These are phyloP conservation scores for Diorhabda elongata DNA, from an alignment of 1,140 invertebrate species.

Conservation along the genomic window DNA sequence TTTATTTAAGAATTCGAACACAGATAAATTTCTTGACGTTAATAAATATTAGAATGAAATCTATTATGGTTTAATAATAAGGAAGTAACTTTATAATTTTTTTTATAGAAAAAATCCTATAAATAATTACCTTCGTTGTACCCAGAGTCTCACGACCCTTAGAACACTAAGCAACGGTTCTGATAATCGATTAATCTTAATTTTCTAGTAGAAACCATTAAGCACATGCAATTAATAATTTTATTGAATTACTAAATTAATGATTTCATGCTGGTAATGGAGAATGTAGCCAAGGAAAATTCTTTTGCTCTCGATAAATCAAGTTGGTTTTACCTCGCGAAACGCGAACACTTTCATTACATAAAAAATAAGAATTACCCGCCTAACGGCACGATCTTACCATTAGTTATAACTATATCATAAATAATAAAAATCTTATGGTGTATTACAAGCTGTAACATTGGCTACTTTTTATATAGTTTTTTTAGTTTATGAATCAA, in stretches of 20 bases:
- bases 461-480: too few species aligned
- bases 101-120: neutral
- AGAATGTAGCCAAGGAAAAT: constrained; percentile 11
- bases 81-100: neutral
- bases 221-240: constrained; percentile 22
- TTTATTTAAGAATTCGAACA: too few species aligned
- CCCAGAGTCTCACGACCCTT: constrained; percentile 11
- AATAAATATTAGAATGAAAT: neutral
- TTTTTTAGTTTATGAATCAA: too few species aligned
- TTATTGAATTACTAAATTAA: constrained; percentile 21
- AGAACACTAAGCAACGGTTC: constrained; percentile 8
- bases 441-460: too few species aligned
- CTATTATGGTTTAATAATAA: neutral
- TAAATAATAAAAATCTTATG: too few species aligned
- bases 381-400: constrained; percentile 9
- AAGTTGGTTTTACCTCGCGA: constrained; percentile 7
- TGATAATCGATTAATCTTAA: constrained; percentile 18
- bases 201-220: constrained; percentile 20
- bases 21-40: too few species aligned
- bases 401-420: neutral
- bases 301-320: constrained; percentile 19
- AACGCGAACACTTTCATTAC: constrained; percentile 15
- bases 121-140: neutral
- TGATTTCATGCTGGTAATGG: constrained; percentile 18
- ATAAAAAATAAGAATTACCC: constrained; percentile 5